Percentiles rank a stretch among this genome's conserved stretches.
Conservation (phyloP, 2,113 vertebrate genomes). For the Ctenodactylus gundi region DNA sequence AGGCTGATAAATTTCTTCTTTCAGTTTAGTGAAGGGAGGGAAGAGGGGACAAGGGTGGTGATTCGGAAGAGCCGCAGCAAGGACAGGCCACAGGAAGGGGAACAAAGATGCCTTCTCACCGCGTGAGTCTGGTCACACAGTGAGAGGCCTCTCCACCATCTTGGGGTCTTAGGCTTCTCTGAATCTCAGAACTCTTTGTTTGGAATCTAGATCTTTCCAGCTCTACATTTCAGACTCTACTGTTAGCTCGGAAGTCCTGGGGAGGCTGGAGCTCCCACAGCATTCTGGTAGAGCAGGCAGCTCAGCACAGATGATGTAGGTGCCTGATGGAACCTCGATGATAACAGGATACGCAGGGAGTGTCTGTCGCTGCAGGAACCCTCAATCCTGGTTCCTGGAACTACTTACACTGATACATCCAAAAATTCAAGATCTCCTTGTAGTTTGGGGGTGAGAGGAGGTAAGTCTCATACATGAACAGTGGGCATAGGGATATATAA, state of each 20-base stretch:
- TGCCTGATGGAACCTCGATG: not conserved
- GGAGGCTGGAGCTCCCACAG: not conserved
- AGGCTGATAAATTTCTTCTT: not conserved
- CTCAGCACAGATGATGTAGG: not conserved
- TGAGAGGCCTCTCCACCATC: not conserved
- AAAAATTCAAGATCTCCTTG: not conserved
- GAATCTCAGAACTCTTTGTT: not conserved
- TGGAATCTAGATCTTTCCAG: not conserved
- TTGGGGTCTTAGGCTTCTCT: not conserved
- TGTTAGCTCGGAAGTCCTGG: not conserved
- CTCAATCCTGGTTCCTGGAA: not conserved
- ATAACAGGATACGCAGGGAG: not conserved
- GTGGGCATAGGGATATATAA: not conserved
- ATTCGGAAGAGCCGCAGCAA: not conserved
- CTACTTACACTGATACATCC: not conserved
- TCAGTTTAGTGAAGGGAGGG: not conserved
- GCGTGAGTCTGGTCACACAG: not conserved
- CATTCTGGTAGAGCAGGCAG: not conserved
- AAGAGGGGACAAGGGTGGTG: too few relatives aligned
- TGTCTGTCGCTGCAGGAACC: not conserved
- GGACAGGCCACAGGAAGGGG: not conserved
- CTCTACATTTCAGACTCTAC: not conserved
- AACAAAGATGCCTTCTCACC: not conserved
- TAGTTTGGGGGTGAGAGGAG: not conserved
- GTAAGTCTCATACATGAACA: not conserved